Conservation (phyloP, 2,797 vertebrate species). For the Anableps anableps region DNA sequence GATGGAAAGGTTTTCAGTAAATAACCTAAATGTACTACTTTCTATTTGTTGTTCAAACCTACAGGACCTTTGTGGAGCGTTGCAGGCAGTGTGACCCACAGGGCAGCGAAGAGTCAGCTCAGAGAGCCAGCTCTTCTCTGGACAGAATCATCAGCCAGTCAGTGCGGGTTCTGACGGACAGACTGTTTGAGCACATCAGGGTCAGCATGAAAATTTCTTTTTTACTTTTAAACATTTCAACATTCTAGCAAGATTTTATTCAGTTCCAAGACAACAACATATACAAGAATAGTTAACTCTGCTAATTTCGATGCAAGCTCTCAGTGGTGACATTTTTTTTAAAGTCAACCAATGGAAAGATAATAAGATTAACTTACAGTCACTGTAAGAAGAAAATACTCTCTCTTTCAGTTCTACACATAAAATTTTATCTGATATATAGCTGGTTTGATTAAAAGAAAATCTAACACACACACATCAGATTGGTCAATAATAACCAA, state of each 20-base stretch:
- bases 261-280: background rate
- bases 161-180: conserved; percentile 84
- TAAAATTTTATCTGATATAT: background rate
- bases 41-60: background rate
- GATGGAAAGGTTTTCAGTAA: background rate
- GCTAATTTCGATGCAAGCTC: background rate
- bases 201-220: conserved; percentile 69
- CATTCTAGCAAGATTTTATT: background rate
- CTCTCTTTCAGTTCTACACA: background rate
- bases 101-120: conserved; percentile 82
- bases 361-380: background rate
- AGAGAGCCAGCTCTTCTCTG: conserved; percentile 83
- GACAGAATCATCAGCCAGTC: conserved; percentile 87
- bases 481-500: background rate
- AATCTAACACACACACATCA: background rate
- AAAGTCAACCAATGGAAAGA: background rate
- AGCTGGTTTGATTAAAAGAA: background rate
- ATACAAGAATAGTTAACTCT: background rate
- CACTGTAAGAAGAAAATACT: background rate
- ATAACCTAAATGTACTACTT: background rate
- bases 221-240: background rate
- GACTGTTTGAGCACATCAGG: conserved; percentile 90
- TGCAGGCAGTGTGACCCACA: conserved; percentile 87
- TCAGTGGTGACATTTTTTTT: background rate
- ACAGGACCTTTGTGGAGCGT: conserved; percentile 87